Evolutionary conservation across 2,113 vertebrate species (phyloP).

Genomic region (Tetrao urogallus): DNA sequence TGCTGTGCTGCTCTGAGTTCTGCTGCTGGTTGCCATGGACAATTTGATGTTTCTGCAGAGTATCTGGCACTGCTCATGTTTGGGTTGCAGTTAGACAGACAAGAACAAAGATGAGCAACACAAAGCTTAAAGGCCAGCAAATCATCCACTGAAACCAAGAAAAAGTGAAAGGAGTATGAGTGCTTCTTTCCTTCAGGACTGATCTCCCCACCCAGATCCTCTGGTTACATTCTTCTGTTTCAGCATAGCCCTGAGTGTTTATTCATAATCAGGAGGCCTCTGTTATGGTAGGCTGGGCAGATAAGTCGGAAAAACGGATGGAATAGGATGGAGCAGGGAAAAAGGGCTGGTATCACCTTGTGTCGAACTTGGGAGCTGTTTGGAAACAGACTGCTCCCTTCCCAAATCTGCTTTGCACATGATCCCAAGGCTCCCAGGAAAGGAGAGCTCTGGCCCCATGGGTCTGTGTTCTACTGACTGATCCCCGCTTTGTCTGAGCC

Average conservation of each 20-base stretch:
- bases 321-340: neutral
- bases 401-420: neutral
- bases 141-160: constrained; percentile 18
- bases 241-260: neutral
- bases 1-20: neutral
- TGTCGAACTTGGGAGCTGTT: neutral
- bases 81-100: neutral
- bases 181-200: neutral
- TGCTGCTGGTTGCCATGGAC: neutral
- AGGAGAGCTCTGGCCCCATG: neutral
- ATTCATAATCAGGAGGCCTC: neutral
- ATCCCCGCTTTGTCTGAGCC: neutral
- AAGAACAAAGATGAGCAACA: neutral
- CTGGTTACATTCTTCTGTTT: neutral
- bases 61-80: neutral
- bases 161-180: neutral
- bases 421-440: neutral
- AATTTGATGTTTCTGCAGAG: neutral
- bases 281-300: neutral
- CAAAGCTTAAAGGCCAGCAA: neutral
- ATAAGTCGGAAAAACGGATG: neutral
- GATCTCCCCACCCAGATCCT: constrained; percentile 6
- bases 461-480: neutral
- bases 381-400: constrained; percentile 27
- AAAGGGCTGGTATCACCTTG: neutral